Percentiles rank a stretch among this genome's conserved stretches.
These are phyloP conservation scores for Cryptomyrus ogoouensis DNA, from an alignment of 2,113 vertebrate genomes.

Conservation along the genomic window DNA sequence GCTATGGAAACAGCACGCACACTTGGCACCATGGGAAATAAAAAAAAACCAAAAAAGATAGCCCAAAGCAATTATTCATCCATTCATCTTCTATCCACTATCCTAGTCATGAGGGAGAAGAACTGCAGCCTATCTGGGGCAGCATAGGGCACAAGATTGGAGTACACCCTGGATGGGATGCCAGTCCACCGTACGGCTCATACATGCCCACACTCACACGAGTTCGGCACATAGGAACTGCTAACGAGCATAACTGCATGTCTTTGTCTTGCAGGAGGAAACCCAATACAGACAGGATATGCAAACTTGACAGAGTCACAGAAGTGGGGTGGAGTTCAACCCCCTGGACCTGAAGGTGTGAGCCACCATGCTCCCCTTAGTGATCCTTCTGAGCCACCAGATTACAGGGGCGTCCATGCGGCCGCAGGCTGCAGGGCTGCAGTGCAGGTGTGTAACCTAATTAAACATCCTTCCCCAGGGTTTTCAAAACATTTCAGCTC, in stretches of 20 bases:
- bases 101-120: background rate
- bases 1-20: slow-evolving; percentile 51
- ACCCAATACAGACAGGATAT: background rate
- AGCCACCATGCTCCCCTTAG: background rate
- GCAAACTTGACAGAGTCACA: background rate
- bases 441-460: slow-evolving; percentile 30
- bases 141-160: background rate
- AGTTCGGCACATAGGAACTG: background rate
- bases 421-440: background rate
- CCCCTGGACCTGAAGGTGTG: background rate
- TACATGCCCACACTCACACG: background rate
- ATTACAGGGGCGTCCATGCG: slow-evolving; percentile 24
- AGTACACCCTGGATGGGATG: background rate
- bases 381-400: slow-evolving; percentile 12
- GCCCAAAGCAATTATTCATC: slow-evolving; percentile 41
- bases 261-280: background rate
- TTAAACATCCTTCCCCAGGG: slow-evolving; percentile 42
- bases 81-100: background rate
- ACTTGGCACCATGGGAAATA: slow-evolving; percentile 52
- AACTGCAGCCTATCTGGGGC: background rate
- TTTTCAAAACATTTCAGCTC: slow-evolving; percentile 47
- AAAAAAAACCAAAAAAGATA: slow-evolving; percentile 38
- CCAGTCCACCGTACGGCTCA: background rate
- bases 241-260: background rate
- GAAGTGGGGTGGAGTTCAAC: background rate